These are phyloP conservation scores for Podilymbus podiceps DNA, from an alignment of 2,113 vertebrate species.

Conservation along the genomic window DNA sequence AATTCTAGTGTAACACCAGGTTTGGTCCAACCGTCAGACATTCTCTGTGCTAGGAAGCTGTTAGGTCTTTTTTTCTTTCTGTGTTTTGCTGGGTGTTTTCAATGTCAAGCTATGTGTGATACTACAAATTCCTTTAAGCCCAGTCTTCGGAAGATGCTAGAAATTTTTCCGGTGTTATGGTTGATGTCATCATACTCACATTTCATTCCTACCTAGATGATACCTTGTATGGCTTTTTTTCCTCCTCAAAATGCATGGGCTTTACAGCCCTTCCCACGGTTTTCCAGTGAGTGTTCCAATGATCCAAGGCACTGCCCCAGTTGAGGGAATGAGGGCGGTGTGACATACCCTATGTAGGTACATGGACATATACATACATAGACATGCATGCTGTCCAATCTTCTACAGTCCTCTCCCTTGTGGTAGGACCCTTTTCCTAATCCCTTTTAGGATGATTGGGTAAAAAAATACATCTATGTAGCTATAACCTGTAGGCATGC, in stretches of 20 bases:
- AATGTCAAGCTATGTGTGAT: not conserved
- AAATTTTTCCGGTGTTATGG: not conserved
- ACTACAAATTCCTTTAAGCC: not conserved
- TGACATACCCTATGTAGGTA: not conserved
- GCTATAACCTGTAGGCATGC: not conserved
- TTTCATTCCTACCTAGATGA: not conserved
- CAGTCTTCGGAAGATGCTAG: not conserved
- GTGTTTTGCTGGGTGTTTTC: not conserved
- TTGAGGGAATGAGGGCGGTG: not conserved
- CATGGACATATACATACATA: too few relatives aligned
- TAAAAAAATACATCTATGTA: not conserved
- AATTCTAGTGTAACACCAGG: not conserved
- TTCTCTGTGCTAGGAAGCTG: not conserved
- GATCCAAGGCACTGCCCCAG: not conserved
- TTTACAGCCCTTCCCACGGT: not conserved
- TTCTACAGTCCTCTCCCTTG: not conserved
- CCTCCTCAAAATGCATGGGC: not conserved
- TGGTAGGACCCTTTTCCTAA: not conserved
- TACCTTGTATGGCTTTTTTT: not conserved
- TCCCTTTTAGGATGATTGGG: not conserved
- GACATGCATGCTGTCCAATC: not conserved
- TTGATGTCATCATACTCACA: not conserved
- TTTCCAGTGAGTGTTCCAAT: not conserved
- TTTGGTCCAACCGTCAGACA: not conserved
- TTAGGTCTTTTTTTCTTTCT: not conserved